Percentiles rank a stretch among this genome's conserved stretches.
phyloP scores from a whole-genome alignment of 2,797 vertebrate genomes.

The Tapera naevia region DNA sequence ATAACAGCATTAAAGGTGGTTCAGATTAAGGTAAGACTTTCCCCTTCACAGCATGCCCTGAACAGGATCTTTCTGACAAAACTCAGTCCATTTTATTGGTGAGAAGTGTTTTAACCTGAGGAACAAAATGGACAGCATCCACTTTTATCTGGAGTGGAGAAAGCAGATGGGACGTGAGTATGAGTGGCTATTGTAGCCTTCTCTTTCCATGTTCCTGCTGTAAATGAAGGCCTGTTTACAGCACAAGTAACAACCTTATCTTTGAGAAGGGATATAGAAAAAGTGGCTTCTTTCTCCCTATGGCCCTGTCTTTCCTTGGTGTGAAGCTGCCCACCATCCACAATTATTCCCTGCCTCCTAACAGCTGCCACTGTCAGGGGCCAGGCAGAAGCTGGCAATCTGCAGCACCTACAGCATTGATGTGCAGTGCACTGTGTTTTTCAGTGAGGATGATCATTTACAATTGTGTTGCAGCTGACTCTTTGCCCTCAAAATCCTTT shows the following conservation, averaged over 20 bases:
- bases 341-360: background rate
- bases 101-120: constrained; percentile 68
- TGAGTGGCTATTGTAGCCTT: background rate
- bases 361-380: background rate
- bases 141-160: constrained; percentile 64
- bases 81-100: constrained; percentile 60
- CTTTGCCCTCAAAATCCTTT: background rate
- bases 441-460: accelerated
- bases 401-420: background rate
- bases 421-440: background rate
- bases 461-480: background rate
- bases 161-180: background rate
- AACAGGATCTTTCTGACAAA: constrained; percentile 69
- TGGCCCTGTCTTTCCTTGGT: background rate
- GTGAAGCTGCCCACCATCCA: background rate
- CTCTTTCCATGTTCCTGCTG: accelerated
- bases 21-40: background rate
- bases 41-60: constrained; percentile 42
- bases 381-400: background rate
- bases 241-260: background rate
- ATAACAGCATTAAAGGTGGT: background rate
- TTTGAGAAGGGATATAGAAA: background rate
- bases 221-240: background rate
- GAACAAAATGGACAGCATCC: constrained; percentile 58
- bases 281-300: background rate